A percentile compares a stretch with the other conserved stretches of the same genome.
These are phyloP conservation scores for Dermochelys coriacea DNA, from an alignment of 2,797 vertebrate species.

Conservation along the genomic window DNA sequence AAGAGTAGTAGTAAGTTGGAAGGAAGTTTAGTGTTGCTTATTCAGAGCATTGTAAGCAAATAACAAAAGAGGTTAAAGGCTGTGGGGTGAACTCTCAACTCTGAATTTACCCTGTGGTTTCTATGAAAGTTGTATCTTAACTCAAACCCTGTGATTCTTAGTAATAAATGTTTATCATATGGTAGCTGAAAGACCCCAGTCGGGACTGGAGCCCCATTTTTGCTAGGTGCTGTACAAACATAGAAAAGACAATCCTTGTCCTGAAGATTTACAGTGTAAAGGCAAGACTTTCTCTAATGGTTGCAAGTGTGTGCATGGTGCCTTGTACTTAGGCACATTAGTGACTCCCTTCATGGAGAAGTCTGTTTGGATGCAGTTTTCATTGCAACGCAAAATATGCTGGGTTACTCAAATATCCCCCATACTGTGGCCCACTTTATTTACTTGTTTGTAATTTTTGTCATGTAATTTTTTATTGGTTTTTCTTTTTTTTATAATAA, in stretches of 20 bases:
- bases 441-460: not conserved
- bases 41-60: not conserved
- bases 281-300: not conserved
- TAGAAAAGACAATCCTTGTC: not conserved
- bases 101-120: not conserved
- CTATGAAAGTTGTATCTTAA: not conserved
- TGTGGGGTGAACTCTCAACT: not conserved
- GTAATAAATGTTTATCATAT: fast-evolving
- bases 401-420: not conserved
- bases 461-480: not conserved
- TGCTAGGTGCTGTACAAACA: not conserved
- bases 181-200: not conserved
- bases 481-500: not conserved
- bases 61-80: not conserved
- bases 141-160: too few species aligned
- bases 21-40: not conserved
- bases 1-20: not conserved
- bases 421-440: too few species aligned
- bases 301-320: not conserved
- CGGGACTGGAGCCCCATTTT: not conserved
- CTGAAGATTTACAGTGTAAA: not conserved
- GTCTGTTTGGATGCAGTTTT: not conserved
- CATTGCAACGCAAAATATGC: not conserved
- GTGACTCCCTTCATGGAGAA: not conserved
- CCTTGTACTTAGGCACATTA: not conserved